Percentiles rank a stretch among this genome's conserved stretches.
phyloP scores from a whole-genome alignment of 2,797 vertebrate genomes.

The Sebastes cheni region DNA sequence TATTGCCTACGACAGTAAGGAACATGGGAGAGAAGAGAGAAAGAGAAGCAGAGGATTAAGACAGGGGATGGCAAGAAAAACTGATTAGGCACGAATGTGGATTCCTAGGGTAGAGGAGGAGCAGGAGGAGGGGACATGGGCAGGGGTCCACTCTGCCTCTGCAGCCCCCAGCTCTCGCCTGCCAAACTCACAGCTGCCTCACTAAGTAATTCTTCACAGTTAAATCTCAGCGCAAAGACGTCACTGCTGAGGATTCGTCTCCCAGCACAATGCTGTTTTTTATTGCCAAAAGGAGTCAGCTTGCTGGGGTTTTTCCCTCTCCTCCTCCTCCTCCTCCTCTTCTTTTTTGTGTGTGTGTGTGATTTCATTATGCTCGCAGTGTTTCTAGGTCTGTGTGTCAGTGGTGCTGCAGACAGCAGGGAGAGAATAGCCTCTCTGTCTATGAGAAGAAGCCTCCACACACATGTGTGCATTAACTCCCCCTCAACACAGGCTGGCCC shows the following conservation, averaged over 20 bases:
- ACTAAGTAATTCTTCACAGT: conserved; percentile 67
- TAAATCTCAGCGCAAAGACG: conserved; percentile 74
- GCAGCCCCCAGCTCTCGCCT: conserved; percentile 47
- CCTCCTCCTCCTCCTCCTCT: conserved; percentile 14
- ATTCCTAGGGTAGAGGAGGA: conserved; percentile 14
- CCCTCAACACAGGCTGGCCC: conserved; percentile 17
- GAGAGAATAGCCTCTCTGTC: conserved; percentile 72
- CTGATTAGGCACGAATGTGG: conserved; percentile 34
- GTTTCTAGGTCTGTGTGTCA: conserved; percentile 84
- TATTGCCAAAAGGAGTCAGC: conserved; percentile 72
- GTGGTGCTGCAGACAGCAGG: conserved; percentile 37
- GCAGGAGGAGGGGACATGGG: conserved; percentile 16
- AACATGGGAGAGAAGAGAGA: conserved; percentile 16
- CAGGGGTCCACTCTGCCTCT: conserved; percentile 36
- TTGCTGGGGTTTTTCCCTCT: conserved; percentile 47
- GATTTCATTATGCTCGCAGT: conserved; percentile 62
- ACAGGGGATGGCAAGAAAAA: conserved; percentile 24
- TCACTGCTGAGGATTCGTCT: conserved; percentile 71
- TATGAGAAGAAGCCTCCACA: conserved; percentile 37
- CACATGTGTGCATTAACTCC: conserved; percentile 27
- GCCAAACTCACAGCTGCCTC: conserved; percentile 81
- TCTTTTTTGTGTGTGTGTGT: not conserved
- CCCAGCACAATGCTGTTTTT: conserved; percentile 75
- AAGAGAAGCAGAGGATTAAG: not conserved
- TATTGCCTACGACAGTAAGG: conserved; percentile 19